Base-by-base conservation (phyloP, 2,888 invertebrate genomes). In the Idaea biselata region DNA sequence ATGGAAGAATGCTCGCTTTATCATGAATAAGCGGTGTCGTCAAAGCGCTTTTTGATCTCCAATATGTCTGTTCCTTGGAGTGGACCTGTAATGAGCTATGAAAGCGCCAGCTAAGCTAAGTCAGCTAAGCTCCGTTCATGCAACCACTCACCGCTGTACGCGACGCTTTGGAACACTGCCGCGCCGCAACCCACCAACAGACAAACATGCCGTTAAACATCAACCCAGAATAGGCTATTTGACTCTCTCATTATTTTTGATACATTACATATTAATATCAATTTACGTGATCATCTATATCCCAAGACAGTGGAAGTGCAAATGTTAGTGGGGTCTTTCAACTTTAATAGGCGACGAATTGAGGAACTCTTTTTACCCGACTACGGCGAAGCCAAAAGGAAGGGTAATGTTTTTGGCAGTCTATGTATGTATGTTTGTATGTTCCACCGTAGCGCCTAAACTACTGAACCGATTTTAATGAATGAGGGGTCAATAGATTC, bases 161-260 rank as follows among this genome's bases (percentile, higher is more conserved):
- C 97, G 96, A 97, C 97, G 94, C 97, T 97, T 96, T 97, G 97
- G 96, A 97, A 97, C 97, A 97, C 97, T 97, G 95, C 88, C 81
- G 83, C 86, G 84, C 88, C 87, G 91, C 91, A 89, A 91, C 91
- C 87, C 80, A 86, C 86, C 86, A 91, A 91, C 88, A 91, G 87
- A 92, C 83, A 92, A 91, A 92, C 91, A 92, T 91, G 91, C 91
- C 86, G 82, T 90, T 90, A 90, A 82, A 78, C 79, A 44, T 44
- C 44, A 44, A 44, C 44, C 44, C 44, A 44, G 44, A 44, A 8
- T 44, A 44, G 11, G 44, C 11, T 44, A 44, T 14, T 44, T 44
- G 44, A 44, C 44, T 44, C 81, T 81, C 78, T 79, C 73, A 77
- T 68, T 68, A 70, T 68, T 59, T 60, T 64, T 63, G 60, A 57